Evolutionary conservation across 2,888 invertebrate species (phyloP).

Genomic region (Siphonodentalium dalli): DNA sequence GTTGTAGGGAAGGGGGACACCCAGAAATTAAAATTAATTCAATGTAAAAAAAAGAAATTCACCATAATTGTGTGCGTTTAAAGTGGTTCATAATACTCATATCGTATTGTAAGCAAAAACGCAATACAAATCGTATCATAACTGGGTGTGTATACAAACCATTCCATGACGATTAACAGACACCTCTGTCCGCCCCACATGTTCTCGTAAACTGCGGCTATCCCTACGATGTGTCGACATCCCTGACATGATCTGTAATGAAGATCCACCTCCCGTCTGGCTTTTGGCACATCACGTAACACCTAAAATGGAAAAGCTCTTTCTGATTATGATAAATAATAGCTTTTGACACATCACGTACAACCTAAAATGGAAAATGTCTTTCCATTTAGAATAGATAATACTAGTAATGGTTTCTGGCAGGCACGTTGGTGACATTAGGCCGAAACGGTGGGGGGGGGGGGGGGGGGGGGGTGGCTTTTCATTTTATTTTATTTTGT

Average conservation of each 20-base stretch:
- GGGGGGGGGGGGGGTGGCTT: too few species aligned
- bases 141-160: conserved; percentile 70
- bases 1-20: too few species aligned
- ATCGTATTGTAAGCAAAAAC: not conserved
- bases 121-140: too few species aligned
- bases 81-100: not conserved
- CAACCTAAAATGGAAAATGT: too few species aligned
- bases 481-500: too few species aligned
- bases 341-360: conserved; percentile 1
- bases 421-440: too few species aligned
- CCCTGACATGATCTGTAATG: conserved; percentile 86
- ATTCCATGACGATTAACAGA: conserved; percentile 98
- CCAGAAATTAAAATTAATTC: too few species aligned
- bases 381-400: too few species aligned
- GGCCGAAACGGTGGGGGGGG: too few species aligned
- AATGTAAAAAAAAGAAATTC: too few species aligned
- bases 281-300: conserved; percentile 89
- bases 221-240: conserved; percentile 91
- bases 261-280: conserved; percentile 91
- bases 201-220: conserved; percentile 95
- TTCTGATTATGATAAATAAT: not conserved
- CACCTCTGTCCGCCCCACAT: conserved; percentile 84
- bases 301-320: conserved; percentile 70
- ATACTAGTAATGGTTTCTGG: too few species aligned
- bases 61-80: too few species aligned